phyloP scores from a whole-genome alignment of 2,113 vertebrate genomes.

The Canis aureus region DNA sequence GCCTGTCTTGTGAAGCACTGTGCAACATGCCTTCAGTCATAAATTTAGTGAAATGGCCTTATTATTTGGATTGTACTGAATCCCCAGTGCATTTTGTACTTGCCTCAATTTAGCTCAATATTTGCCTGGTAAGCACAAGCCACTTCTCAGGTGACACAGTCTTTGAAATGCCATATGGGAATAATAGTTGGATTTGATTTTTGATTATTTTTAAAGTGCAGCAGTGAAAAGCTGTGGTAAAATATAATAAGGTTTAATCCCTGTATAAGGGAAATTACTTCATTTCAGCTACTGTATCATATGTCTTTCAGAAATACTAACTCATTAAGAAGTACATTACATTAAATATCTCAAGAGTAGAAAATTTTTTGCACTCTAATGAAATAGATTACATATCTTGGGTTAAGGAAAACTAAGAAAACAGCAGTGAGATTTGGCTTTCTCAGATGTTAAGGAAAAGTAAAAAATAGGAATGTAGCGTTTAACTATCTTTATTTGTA shows the following conservation, averaged over 20 bases:
- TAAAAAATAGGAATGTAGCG: not conserved
- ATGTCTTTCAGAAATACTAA: conserved; percentile 31
- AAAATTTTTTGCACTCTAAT: not conserved
- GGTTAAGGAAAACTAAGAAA: conserved; percentile 12
- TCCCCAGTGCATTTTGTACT: not conserved
- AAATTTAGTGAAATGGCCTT: not conserved
- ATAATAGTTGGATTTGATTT: conserved; percentile 37
- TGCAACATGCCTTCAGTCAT: not conserved
- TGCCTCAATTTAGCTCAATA: not conserved
- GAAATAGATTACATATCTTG: not conserved
- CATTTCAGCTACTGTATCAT: not conserved
- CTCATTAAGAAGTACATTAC: not conserved
- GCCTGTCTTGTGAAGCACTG: not conserved
- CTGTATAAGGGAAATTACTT: conserved; percentile 18
- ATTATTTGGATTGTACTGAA: not conserved
- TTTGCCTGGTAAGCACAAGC: not conserved
- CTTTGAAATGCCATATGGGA: conserved; percentile 21
- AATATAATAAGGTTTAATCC: conserved; percentile 10
- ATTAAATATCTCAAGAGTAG: not conserved
- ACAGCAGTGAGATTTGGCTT: conserved; percentile 26
- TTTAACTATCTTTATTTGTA: conserved; percentile 15
- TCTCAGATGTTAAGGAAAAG: conserved; percentile 48
- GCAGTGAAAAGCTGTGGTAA: not conserved
- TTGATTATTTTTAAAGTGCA: conserved; percentile 14
- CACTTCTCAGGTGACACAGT: not conserved